These are phyloP conservation scores for Blomia tropicalis DNA, from an alignment of 2,888 invertebrate species.

Conservation along the genomic window DNA sequence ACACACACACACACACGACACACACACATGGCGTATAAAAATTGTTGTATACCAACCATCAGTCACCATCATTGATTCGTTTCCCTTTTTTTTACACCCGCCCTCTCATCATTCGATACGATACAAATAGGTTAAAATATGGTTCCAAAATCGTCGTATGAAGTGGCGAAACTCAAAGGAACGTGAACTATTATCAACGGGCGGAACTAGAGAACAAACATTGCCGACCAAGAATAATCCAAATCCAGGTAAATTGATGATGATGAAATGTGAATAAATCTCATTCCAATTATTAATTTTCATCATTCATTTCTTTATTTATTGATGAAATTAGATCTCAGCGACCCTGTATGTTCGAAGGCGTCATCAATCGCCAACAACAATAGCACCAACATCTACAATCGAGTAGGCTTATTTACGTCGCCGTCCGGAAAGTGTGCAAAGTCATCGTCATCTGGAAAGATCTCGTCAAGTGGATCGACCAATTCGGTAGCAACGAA, in stretches of 20 bases:
- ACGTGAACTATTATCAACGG: constrained; percentile 74
- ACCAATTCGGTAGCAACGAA: neutral
- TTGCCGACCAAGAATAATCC: constrained; percentile 91
- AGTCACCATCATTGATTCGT: too few relatives aligned
- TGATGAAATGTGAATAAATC: neutral
- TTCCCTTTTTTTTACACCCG: too few relatives aligned
- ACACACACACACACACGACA: too few relatives aligned
- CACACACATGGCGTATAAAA: too few relatives aligned
- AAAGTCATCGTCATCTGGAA: neutral
- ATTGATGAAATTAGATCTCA: constrained; percentile 4
- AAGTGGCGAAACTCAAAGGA: constrained; percentile 98
- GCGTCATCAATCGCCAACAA: neutral
- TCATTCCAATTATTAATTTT: neutral
- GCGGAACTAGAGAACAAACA: constrained; percentile 84
- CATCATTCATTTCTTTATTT: neutral
- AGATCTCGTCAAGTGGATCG: neutral
- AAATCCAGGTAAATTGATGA: constrained; percentile 49
- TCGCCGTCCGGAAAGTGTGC: neutral
- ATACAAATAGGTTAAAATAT: constrained; percentile 61
- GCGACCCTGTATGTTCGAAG: constrained; percentile 8
- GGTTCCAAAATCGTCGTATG: constrained; percentile 97
- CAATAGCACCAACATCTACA: neutral
- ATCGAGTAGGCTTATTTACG: constrained; percentile 6
- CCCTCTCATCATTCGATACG: too few relatives aligned
- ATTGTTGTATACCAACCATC: too few relatives aligned